Base-by-base conservation (phyloP, 2,888 invertebrate genomes). In the Ernsta delagoae region DNA sequence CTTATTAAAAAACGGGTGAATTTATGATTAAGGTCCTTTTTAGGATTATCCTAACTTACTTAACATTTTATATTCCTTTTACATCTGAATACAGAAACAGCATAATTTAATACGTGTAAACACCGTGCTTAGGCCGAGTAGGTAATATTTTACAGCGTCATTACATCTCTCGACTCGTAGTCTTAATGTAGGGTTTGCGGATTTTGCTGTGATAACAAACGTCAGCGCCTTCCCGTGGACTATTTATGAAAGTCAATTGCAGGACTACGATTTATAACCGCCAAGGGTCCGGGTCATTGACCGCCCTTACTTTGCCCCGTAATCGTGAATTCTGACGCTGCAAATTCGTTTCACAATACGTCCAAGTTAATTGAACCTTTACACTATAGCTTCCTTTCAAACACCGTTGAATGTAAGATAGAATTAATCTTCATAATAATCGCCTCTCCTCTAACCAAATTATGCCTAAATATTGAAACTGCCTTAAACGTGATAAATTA, bases 381-480 rank as follows among this genome's bases (percentile, higher is more conserved):
- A 61, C 12, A 67, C 6, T 36, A 45, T 9, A 67, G 9, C 43
- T 62, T 53, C 53, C 50, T 62, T 36, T 12, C 48, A 57, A 57
- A 39, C 39, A 43, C 41, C 39, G n/a, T 6, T 11, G 24, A 54
- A 43, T 54, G 8, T 54, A 5, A 53, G 31, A 31, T 31, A 31
- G 31, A 8, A 67, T 67, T 67, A 43, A 61, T 67, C 60, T 67
- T 67, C 60, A 60, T 66, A 48, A 48, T 50, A 5, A 48, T 43
- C 16, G 12, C 41, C 12, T 59, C 24, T 59, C 3, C 39, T 12
- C 12, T n/a, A 56, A 7, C 6, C 9, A 34, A 34, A 56, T 56
- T 56, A 36, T 36, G 31, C 34, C 4, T 36, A 7, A 24, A 53
- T 53, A 9, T 24, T 53, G 3, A 53, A 24, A 24, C n/a, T 48